Percentiles rank a stretch among this genome's conserved stretches.
phyloP scores from a whole-genome alignment of 2,797 vertebrate genomes.

The Aratinga solstitialis region DNA sequence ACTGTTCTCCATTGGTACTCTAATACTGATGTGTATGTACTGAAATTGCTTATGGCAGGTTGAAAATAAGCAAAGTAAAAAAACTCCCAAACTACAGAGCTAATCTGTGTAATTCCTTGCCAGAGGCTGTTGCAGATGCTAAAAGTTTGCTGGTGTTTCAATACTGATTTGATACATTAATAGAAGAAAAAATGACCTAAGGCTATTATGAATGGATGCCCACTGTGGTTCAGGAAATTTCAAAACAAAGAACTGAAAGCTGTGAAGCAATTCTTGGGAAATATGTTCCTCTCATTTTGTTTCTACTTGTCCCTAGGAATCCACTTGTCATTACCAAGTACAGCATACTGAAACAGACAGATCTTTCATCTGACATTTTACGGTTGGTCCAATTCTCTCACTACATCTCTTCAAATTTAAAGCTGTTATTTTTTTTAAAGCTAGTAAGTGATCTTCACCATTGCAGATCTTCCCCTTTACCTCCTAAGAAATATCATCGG shows the following conservation, averaged over 20 bases:
- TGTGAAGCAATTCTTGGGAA: background rate
- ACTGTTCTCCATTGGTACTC: background rate
- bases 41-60: background rate
- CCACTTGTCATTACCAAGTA: background rate
- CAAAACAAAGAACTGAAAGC: background rate
- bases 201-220: background rate
- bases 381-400: background rate
- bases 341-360: background rate
- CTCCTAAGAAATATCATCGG: background rate
- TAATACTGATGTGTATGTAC: background rate
- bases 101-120: background rate
- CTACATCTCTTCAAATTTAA: background rate
- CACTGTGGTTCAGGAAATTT: background rate
- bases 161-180: background rate
- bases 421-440: background rate
- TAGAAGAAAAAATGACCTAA: background rate
- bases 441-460: background rate
- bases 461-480: background rate
- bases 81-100: accelerated
- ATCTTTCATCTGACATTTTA: background rate
- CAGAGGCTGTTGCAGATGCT: background rate
- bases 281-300: background rate
- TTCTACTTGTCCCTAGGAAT: background rate
- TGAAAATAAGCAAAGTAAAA: background rate
- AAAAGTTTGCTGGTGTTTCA: background rate